These are phyloP conservation scores for Dioctria linearis DNA, from an alignment of 2,888 invertebrate genomes.

Conservation along the genomic window DNA sequence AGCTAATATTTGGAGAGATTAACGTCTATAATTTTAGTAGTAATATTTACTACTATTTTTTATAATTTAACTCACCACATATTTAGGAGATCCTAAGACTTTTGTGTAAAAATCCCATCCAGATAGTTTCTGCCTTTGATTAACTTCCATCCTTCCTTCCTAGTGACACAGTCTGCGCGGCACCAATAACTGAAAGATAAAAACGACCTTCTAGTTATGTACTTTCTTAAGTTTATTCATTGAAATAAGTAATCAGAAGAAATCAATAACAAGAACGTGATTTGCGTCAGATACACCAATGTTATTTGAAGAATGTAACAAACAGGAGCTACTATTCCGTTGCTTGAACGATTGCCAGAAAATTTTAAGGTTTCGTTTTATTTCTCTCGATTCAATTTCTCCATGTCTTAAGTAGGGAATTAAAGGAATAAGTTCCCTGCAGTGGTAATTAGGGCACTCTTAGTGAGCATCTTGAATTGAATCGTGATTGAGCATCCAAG, in stretches of 20 bases:
- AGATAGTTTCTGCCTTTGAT: conserved; percentile 56
- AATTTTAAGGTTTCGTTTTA: background rate
- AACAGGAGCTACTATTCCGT: background rate
- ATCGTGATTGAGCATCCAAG: background rate
- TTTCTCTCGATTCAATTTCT: background rate
- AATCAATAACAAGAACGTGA: background rate
- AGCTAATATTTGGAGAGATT: too few species aligned
- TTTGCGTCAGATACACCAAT: background rate
- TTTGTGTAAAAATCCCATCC: conserved; percentile 68
- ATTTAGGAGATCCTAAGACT: conserved; percentile 67
- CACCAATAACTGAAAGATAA: background rate
- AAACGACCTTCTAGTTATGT: background rate
- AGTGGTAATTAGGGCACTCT: background rate
- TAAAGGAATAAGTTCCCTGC: background rate
- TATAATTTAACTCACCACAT: conserved; percentile 63
- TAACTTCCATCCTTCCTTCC: background rate
- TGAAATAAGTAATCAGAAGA: background rate
- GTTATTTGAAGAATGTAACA: background rate
- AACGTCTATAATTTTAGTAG: too few species aligned
- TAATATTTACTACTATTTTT: too few species aligned
- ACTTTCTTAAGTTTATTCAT: too few species aligned
- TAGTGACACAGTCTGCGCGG: background rate
- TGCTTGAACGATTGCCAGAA: conserved; percentile 1
- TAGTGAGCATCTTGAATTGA: background rate
- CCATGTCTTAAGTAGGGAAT: background rate